Evolutionary conservation across 2,888 invertebrate genomes (phyloP).

Genomic region (Acanthoscelides obtectus): DNA sequence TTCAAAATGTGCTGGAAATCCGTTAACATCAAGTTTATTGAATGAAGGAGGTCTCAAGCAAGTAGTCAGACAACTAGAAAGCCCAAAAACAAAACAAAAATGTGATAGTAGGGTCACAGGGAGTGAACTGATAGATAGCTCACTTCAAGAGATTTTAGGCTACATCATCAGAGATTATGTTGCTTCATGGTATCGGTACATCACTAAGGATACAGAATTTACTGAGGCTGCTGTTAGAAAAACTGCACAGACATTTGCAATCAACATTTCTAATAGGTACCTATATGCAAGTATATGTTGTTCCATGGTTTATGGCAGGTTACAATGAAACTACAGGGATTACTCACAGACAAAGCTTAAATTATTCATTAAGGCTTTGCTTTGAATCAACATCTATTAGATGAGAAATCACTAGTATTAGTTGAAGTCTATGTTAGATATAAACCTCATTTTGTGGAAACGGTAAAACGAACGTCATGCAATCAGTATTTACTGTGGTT

Average conservation of each 20-base stretch:
- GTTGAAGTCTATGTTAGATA: too few relatives aligned
- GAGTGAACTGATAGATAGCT: constrained; percentile 80
- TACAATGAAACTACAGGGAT: too few relatives aligned
- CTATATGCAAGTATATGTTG: neutral
- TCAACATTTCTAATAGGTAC: constrained; percentile 68
- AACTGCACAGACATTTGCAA: constrained; percentile 66
- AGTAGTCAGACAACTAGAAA: constrained; percentile 37
- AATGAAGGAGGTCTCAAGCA: constrained; percentile 42
- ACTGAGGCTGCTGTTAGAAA: constrained; percentile 60
- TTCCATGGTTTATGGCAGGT: too few relatives aligned
- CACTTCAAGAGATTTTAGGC: constrained; percentile 77
- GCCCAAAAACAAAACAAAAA: constrained; percentile 42
- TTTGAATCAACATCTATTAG: too few relatives aligned
- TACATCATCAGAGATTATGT: constrained; percentile 80
- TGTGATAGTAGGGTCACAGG: constrained; percentile 69
- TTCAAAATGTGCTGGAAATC: constrained; percentile 41
- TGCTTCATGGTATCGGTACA: constrained; percentile 64
- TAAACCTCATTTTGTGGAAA: too few relatives aligned
- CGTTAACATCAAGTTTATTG: constrained; percentile 39
- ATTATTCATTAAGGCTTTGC: too few relatives aligned
- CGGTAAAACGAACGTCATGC: too few relatives aligned
- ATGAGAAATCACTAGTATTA: too few relatives aligned
- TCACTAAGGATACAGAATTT: constrained; percentile 72
- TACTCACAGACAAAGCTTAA: too few relatives aligned
- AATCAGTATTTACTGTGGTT: too few relatives aligned